Conservation (phyloP, 2,797 vertebrate genomes). For the Benthosema pterotum region DNA sequence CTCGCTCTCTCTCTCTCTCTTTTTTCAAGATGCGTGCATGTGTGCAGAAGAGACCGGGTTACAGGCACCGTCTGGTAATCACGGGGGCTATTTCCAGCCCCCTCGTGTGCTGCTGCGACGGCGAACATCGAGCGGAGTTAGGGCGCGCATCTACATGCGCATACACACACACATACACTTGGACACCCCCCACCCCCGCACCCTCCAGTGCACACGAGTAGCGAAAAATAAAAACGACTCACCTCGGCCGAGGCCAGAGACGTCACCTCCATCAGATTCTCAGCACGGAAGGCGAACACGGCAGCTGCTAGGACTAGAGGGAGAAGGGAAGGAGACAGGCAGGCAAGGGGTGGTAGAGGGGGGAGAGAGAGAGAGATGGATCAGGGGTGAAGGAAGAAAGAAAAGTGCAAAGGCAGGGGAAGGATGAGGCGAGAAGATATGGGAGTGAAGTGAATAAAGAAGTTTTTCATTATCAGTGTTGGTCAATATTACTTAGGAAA, state of each 20-base stretch:
- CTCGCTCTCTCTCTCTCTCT: too few species aligned
- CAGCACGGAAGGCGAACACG: conserved; percentile 96
- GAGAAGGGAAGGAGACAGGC: too few species aligned
- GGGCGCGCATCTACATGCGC: conserved; percentile 6
- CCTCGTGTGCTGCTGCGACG: conserved; percentile 39
- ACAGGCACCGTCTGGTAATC: conserved; percentile 79
- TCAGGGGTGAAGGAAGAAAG: not conserved
- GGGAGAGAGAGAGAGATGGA: not conserved
- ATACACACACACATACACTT: conserved; percentile 4
- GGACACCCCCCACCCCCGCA: too few species aligned
- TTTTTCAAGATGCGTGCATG: conserved; percentile 57
- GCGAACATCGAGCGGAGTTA: conserved; percentile 2
- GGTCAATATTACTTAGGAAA: too few species aligned
- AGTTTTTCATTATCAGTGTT: too few species aligned
- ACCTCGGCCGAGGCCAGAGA: conserved; percentile 95
- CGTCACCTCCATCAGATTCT: conserved; percentile 99
- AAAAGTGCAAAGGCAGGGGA: not conserved
- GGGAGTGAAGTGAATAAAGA: not conserved
- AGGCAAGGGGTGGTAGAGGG: too few species aligned
- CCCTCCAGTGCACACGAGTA: too few species aligned
- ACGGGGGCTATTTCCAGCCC: conserved; percentile 87
- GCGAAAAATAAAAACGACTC: too few species aligned
- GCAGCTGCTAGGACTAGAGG: conserved; percentile 91
- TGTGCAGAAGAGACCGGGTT: conserved; percentile 80
- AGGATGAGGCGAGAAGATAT: not conserved